These are phyloP conservation scores for Lepus americanus DNA, from an alignment of 2,113 vertebrate genomes.

Conservation along the genomic window DNA sequence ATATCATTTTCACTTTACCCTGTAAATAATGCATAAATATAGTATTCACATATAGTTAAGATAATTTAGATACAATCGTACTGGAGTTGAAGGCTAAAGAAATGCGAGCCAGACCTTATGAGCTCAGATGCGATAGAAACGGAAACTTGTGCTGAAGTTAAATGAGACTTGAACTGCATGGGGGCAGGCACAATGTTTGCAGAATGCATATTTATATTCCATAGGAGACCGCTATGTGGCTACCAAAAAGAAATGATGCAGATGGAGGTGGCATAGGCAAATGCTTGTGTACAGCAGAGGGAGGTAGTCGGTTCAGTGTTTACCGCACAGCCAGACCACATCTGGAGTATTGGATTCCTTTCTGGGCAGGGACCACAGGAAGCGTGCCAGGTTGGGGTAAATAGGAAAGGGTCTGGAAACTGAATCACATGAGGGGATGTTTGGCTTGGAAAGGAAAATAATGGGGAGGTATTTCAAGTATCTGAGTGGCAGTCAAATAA, in stretches of 20 bases:
- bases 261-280: slow-evolving; percentile 57
- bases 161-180: not conserved
- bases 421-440: slow-evolving; percentile 75
- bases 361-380: slow-evolving; percentile 66
- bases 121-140: slow-evolving; percentile 40
- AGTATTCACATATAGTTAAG: slow-evolving; percentile 58
- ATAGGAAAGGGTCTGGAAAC: slow-evolving; percentile 78
- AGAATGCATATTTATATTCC: slow-evolving; percentile 33
- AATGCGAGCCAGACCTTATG: slow-evolving; percentile 1
- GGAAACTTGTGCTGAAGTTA: not conserved
- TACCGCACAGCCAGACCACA: slow-evolving; percentile 54
- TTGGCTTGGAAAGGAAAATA: slow-evolving; percentile 76
- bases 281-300: slow-evolving; percentile 48
- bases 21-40: slow-evolving; percentile 37
- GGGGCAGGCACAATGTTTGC: not conserved
- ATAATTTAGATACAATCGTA: slow-evolving; percentile 57
- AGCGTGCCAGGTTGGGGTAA: slow-evolving; percentile 65
- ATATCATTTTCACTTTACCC: not conserved
- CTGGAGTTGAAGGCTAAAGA: slow-evolving; percentile 24
- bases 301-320: not conserved
- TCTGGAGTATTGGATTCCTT: slow-evolving; percentile 64
- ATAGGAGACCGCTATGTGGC: not conserved
- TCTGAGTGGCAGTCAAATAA: slow-evolving; percentile 81
- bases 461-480: slow-evolving; percentile 76
- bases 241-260: slow-evolving; percentile 31